A percentile compares a stretch with the other conserved stretches of the same genome.
Evolutionary conservation across 2,888 invertebrate species (phyloP).

Genomic region (Chelonus formosanus): DNA sequence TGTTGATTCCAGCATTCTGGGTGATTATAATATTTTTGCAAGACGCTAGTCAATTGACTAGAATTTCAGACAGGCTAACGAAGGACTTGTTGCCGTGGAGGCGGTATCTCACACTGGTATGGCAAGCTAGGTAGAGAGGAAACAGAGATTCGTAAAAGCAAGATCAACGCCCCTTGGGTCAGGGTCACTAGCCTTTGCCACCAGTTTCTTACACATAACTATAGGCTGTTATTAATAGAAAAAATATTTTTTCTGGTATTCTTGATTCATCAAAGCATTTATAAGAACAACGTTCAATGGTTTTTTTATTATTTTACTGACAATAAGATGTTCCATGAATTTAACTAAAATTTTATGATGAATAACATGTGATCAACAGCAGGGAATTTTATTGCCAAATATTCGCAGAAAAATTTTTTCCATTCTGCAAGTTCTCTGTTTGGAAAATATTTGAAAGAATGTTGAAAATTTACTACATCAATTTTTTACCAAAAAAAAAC

Average conservation of each 20-base stretch:
- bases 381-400: too few relatives aligned
- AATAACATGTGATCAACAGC: too few relatives aligned
- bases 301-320: neutral
- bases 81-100: neutral
- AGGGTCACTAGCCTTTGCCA: constrained; percentile 64
- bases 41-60: too few relatives aligned
- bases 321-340: neutral
- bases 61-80: constrained; percentile 5
- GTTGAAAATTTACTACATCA: too few relatives aligned
- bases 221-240: constrained; percentile 17
- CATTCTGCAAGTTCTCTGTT: too few relatives aligned
- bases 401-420: too few relatives aligned
- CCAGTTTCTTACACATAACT: constrained; percentile 32
- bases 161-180: constrained; percentile 64
- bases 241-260: constrained; percentile 1
- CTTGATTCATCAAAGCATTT: constrained; percentile 5
- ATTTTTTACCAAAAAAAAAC: too few relatives aligned
- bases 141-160: constrained; percentile 55
- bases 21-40: too few relatives aligned
- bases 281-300: neutral
- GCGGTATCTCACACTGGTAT: constrained; percentile 25
- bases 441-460: too few relatives aligned
- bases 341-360: too few relatives aligned
- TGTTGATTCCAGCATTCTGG: neutral
- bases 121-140: constrained; percentile 41